Percentiles rank a stretch among this genome's conserved stretches.
Evolutionary conservation across 2,113 vertebrate genomes (phyloP).

Genomic region (Caranx melampygus): DNA sequence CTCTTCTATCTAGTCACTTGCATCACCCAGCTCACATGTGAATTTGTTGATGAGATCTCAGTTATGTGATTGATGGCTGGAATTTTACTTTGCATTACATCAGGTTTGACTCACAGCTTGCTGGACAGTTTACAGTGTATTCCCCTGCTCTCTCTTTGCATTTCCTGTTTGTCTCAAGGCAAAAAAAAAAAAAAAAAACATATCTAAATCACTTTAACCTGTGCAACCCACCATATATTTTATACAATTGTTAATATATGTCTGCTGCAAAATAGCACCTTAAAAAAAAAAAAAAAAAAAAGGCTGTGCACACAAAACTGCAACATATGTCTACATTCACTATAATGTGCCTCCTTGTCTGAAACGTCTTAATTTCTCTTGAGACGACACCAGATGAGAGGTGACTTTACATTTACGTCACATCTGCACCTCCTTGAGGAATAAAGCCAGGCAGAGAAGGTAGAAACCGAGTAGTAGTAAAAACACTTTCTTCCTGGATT

Average conservation of each 20-base stretch:
- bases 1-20: neutral
- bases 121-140: too few species aligned
- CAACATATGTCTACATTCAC: neutral
- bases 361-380: neutral
- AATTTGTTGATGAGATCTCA: neutral
- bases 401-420: slow-evolving; percentile 3
- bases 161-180: too few species aligned
- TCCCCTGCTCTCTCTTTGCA: too few species aligned
- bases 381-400: neutral
- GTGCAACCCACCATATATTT: neutral
- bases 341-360: neutral
- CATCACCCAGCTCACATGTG: neutral
- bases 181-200: too few species aligned
- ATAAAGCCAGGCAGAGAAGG: neutral
- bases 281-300: neutral
- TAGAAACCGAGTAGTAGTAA: neutral
- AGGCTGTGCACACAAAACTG: neutral
- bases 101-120: too few species aligned
- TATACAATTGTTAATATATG: neutral
- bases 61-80: too few species aligned
- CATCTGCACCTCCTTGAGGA: neutral
- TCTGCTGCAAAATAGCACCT: neutral
- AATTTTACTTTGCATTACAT: too few species aligned
- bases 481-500: neutral
- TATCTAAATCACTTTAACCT: neutral